phyloP scores from a whole-genome alignment of 2,797 vertebrate genomes.

The Schizopygopsis pylzovi region DNA sequence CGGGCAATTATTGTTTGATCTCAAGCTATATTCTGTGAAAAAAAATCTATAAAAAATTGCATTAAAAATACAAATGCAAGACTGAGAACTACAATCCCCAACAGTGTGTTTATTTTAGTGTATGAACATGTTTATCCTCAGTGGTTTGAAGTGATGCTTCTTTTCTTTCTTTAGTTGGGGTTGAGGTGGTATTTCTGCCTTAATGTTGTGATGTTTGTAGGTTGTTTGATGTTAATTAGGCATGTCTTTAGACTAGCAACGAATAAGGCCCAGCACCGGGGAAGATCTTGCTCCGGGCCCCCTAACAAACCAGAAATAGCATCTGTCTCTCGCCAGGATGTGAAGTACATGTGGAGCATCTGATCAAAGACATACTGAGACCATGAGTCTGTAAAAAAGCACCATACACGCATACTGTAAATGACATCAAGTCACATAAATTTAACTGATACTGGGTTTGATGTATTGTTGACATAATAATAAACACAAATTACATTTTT shows the following conservation, averaged over 20 bases:
- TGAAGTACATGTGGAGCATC: constrained; percentile 35
- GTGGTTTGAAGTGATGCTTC: constrained; percentile 3
- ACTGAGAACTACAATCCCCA: constrained; percentile 5
- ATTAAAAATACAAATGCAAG: not conserved
- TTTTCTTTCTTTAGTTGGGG: constrained; percentile 20
- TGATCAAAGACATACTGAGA: constrained; percentile 50
- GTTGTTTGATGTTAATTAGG: constrained; percentile 49
- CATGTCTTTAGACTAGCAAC: constrained; percentile 48
- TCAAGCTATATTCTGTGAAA: not conserved
- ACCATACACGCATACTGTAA: constrained; percentile 18
- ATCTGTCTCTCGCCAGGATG: constrained; percentile 46
- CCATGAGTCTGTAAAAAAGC: constrained; percentile 30
- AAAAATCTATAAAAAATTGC: not conserved
- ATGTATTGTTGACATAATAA: constrained; percentile 14
- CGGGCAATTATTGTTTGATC: not conserved
- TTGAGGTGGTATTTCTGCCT: constrained; percentile 24
- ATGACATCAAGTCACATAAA: constrained; percentile 19
- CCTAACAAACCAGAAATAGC: constrained; percentile 48
- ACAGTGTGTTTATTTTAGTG: not conserved
- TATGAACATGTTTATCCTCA: constrained; percentile 6
- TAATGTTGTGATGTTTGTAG: constrained; percentile 37
- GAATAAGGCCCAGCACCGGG: constrained; percentile 39
- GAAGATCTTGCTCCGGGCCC: constrained; percentile 36
- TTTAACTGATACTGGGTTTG: constrained; percentile 2
- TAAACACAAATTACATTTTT: constrained; percentile 32